These are phyloP conservation scores for Dicrostonyx torquatus DNA, from an alignment of 2,797 vertebrate genomes.

Conservation along the genomic window DNA sequence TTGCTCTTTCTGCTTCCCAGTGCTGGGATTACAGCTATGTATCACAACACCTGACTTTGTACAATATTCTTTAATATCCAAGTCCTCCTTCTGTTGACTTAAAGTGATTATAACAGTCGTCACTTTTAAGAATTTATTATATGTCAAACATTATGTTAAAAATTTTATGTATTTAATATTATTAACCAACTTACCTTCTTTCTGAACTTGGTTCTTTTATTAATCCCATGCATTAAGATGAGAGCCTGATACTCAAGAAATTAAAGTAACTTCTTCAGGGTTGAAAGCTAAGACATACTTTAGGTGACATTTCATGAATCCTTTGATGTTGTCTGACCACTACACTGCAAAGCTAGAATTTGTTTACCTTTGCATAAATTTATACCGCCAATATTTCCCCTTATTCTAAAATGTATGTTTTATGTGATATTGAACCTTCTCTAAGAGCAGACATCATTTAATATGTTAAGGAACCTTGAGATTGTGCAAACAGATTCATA, in stretches of 20 bases:
- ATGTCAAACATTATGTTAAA: not conserved
- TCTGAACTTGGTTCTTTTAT: constrained; percentile 15
- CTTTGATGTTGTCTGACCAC: not conserved
- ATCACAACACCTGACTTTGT: not conserved
- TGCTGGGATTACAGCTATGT: not conserved
- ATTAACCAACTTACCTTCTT: not conserved
- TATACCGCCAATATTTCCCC: not conserved
- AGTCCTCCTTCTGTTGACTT: not conserved
- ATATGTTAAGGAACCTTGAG: not conserved
- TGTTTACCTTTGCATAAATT: not conserved
- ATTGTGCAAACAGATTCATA: not conserved
- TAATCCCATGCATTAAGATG: not conserved
- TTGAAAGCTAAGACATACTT: not conserved
- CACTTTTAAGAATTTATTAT: not conserved
- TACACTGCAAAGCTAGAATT: not conserved
- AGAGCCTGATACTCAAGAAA: not conserved
- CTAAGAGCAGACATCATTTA: not conserved
- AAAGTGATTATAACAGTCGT: not conserved
- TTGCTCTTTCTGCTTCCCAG: not conserved
- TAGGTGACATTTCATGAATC: not conserved
- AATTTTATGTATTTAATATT: not conserved
- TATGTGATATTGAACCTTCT: not conserved
- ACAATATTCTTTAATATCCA: not conserved
- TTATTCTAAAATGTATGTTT: not conserved
- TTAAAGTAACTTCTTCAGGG: not conserved